These are phyloP conservation scores for Ahaetulla prasina DNA, from an alignment of 2,113 vertebrate species.

Conservation along the genomic window DNA sequence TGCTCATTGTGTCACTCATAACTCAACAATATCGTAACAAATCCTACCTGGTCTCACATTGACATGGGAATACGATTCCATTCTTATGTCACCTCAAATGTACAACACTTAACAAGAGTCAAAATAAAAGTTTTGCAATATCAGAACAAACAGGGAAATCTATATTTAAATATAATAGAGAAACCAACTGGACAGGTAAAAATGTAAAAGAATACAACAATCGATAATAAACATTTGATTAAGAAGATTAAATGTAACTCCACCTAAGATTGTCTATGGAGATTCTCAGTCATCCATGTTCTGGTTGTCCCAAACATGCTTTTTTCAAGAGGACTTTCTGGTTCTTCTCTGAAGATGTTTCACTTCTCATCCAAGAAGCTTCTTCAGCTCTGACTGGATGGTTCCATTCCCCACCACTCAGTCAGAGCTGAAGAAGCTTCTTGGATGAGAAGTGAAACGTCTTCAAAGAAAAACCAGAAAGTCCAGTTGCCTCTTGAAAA, in stretches of 20 bases:
- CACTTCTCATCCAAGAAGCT: no score
- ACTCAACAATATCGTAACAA: not conserved
- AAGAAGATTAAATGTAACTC: not conserved
- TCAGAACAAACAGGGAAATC: not conserved
- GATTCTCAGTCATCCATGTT: no score
- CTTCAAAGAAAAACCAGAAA: no score
- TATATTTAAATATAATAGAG: not conserved
- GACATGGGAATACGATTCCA: not conserved
- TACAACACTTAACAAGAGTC: not conserved
- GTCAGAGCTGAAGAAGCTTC: no score
- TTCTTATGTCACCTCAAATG: not conserved
- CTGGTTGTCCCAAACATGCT: no score
- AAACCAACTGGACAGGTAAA: not conserved
- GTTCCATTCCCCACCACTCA: no score
- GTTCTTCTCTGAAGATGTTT: no score
- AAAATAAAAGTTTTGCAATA: not conserved
- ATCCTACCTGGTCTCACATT: not conserved
- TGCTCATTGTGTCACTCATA: not conserved
- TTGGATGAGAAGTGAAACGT: no score
- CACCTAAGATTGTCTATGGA: no score
- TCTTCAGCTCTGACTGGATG: no score
- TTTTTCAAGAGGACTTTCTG: no score
- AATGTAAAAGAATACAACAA: not conserved
- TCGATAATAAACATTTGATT: not conserved
- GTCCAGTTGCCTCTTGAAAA: no score